Evolutionary conservation across 2,113 vertebrate species (phyloP).

Genomic region (Chinchilla lanigera): DNA sequence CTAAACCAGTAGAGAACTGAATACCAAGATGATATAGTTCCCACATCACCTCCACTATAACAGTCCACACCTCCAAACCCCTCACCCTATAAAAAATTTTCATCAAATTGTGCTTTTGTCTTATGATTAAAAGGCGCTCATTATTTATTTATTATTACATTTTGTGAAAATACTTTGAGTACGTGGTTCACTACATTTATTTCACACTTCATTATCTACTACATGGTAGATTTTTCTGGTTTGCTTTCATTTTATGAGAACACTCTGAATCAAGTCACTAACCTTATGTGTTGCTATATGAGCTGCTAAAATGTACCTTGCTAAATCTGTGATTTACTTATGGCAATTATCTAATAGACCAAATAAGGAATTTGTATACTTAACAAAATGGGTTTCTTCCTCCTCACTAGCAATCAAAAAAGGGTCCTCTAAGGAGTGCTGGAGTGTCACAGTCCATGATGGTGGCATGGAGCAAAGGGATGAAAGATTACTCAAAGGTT

Average conservation of each 20-base stretch:
- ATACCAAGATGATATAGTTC: not conserved
- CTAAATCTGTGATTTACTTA: not conserved
- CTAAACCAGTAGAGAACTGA: not conserved
- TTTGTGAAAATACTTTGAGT: not conserved
- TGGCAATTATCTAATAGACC: not conserved
- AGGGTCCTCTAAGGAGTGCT: not conserved
- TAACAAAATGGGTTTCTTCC: not conserved
- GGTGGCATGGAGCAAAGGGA: not conserved
- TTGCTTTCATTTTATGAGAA: not conserved
- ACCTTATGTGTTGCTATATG: not conserved
- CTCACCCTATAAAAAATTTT: not conserved
- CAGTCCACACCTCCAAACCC: not conserved
- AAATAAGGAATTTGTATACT: not conserved
- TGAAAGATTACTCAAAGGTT: not conserved
- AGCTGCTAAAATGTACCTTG: not conserved
- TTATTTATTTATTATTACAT: not conserved
- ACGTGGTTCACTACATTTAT: not conserved
- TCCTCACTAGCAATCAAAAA: not conserved
- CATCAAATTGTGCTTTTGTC: not conserved
- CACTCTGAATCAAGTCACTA: not conserved
- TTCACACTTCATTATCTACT: not conserved
- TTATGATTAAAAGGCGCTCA: not conserved
- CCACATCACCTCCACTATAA: not conserved
- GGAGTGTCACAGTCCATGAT: not conserved
- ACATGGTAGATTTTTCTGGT: not conserved